These are phyloP conservation scores for Petroica traversi DNA, from an alignment of 2,113 vertebrate species.

Conservation along the genomic window DNA sequence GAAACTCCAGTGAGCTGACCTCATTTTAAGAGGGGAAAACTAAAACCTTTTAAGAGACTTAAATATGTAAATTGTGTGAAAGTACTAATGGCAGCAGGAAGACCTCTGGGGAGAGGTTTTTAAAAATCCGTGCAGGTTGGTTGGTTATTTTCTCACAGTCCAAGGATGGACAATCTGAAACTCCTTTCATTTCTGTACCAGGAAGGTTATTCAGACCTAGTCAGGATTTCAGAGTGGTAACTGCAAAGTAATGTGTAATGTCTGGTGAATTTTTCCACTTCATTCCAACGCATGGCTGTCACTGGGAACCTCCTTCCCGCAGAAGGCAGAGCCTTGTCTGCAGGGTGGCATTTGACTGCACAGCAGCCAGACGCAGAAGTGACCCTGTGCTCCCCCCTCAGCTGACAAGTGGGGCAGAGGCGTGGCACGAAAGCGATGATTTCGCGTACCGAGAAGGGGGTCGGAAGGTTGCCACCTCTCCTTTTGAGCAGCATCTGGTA, in stretches of 20 bases:
- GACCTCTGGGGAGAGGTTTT: neutral
- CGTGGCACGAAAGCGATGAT: neutral
- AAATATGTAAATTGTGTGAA: neutral
- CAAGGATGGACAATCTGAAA: neutral
- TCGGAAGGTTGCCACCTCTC: slow-evolving; percentile 50
- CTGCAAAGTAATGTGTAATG: neutral
- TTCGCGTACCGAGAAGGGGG: neutral
- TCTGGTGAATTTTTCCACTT: neutral
- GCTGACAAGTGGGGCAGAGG: slow-evolving; percentile 8
- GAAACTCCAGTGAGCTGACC: neutral
- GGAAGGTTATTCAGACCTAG: neutral
- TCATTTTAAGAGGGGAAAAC: neutral
- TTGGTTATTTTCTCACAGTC: neutral
- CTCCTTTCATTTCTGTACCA: fast-evolving
- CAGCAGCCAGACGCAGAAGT: neutral
- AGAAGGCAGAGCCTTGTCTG: neutral
- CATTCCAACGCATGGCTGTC: neutral
- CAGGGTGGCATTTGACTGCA: neutral
- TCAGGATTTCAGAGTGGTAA: neutral
- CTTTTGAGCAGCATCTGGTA: slow-evolving; percentile 53
- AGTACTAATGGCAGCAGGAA: neutral
- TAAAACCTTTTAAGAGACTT: neutral
- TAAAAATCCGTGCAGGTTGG: fast-evolving
- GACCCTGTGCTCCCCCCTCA: neutral
- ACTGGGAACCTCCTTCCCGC: neutral